Evolutionary conservation across 2,888 invertebrate species (phyloP).

Genomic region (Apotomis capreana): DNA sequence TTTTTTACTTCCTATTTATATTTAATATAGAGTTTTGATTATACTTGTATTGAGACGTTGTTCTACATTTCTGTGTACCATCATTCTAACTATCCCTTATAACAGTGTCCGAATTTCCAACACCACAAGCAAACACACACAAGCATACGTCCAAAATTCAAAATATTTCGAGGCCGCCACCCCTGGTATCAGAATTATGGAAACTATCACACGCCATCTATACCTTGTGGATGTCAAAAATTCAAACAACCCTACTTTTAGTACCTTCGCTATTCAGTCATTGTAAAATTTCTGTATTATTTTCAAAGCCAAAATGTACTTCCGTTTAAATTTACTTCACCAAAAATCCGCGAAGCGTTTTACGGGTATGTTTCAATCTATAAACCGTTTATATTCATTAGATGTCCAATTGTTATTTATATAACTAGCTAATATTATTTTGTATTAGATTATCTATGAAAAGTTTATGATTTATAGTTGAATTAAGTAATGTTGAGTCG

Average conservation of each 20-base stretch:
- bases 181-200: constrained; percentile 57
- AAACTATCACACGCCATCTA: constrained; percentile 51
- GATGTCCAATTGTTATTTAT: too few relatives aligned
- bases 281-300: constrained; percentile 2
- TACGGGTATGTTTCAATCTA: too few relatives aligned
- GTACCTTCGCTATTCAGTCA: constrained; percentile 32
- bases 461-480: neutral
- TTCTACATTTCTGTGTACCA: too few relatives aligned
- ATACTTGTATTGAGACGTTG: too few relatives aligned
- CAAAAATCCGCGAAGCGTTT: too few relatives aligned
- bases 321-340: too few relatives aligned
- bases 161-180: constrained; percentile 73
- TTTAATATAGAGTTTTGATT: too few relatives aligned
- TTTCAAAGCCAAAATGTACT: too few relatives aligned
- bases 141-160: constrained; percentile 51
- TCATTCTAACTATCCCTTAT: neutral
- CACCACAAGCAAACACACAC: constrained; percentile 47
- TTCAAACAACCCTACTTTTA: constrained; percentile 30
- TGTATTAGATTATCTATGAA: too few relatives aligned
- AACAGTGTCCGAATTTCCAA: constrained; percentile 32
- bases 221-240: constrained; percentile 50
- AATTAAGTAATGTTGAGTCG: neutral
- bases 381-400: too few relatives aligned
- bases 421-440: too few relatives aligned
- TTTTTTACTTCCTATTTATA: neutral